phyloP scores from a whole-genome alignment of 2,888 invertebrate species.

The Pelosia muscerda region DNA sequence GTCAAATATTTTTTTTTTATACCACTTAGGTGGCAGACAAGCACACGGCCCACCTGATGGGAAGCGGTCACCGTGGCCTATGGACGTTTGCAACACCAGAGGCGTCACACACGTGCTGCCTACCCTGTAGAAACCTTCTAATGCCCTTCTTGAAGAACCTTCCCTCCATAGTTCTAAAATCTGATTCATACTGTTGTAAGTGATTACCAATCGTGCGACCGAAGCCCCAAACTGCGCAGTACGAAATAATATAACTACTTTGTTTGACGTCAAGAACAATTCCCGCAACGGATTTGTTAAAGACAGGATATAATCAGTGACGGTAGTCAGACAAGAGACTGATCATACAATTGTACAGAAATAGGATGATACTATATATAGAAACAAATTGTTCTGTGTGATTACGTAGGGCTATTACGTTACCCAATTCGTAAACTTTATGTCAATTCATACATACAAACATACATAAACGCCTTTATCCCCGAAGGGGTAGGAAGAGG shows the following conservation, averaged over 20 bases:
- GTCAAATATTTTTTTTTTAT: too few species aligned
- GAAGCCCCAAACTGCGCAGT: constrained; percentile 23
- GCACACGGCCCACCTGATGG: too few species aligned
- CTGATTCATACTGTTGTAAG: not conserved
- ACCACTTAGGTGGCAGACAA: too few species aligned
- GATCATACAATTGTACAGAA: constrained; percentile 59
- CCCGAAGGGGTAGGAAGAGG: too few species aligned
- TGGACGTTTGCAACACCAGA: too few species aligned
- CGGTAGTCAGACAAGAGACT: constrained; percentile 48
- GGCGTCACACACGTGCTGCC: too few species aligned
- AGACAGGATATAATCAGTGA: constrained; percentile 38
- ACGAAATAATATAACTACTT: constrained; percentile 20
- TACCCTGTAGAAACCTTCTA: too few species aligned
- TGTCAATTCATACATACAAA: too few species aligned
- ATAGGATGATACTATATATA: constrained; percentile 58
- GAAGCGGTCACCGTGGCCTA: too few species aligned
- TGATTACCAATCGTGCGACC: not conserved
- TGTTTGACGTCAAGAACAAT: constrained; percentile 39
- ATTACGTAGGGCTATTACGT: constrained; percentile 38
- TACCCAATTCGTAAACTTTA: not conserved
- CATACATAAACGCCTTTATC: too few species aligned
- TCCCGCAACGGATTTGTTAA: constrained; percentile 32
- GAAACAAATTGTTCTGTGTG: constrained; percentile 29
- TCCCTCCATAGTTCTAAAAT: not conserved
- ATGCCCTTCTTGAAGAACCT: too few species aligned